A percentile compares a stretch with the other conserved stretches of the same genome.
These are phyloP conservation scores for Rhyacichthys aspro DNA, from an alignment of 2,797 vertebrate species.

Conservation along the genomic window DNA sequence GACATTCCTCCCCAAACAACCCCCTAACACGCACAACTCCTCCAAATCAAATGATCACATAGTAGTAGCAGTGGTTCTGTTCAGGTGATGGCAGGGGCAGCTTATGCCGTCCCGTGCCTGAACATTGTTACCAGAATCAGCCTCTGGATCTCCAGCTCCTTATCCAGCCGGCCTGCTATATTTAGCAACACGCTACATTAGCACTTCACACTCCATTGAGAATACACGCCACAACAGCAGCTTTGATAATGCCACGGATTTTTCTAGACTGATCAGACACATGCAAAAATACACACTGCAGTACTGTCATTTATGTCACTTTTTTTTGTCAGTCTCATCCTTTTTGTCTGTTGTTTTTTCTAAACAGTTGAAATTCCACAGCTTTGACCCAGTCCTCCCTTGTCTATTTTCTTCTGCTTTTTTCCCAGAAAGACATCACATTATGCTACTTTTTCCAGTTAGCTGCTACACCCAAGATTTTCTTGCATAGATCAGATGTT, in stretches of 20 bases:
- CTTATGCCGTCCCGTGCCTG: constrained; percentile 45
- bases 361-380: constrained; percentile 78
- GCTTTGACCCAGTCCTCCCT: constrained; percentile 64
- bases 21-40: not conserved
- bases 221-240: constrained; percentile 39
- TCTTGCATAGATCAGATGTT: not conserved
- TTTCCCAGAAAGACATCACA: constrained; percentile 4
- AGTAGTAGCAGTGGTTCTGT: constrained; percentile 16
- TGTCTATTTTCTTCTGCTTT: constrained; percentile 39
- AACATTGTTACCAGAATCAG: constrained; percentile 51
- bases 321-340: constrained; percentile 33
- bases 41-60: constrained; percentile 32
- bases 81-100: constrained; percentile 13
- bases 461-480: constrained; percentile 9
- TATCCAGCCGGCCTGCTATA: constrained; percentile 59
- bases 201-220: constrained; percentile 65
- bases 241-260: constrained; percentile 49
- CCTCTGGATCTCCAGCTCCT: constrained; percentile 47
- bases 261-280: constrained; percentile 14
- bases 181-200: constrained; percentile 78
- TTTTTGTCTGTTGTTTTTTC: constrained; percentile 77
- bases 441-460: constrained; percentile 19
- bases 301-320: constrained; percentile 30
- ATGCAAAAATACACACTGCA: not conserved
- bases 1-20: not conserved